phyloP scores from a whole-genome alignment of 2,888 invertebrate genomes.

The Ceratothoa steindachneri region DNA sequence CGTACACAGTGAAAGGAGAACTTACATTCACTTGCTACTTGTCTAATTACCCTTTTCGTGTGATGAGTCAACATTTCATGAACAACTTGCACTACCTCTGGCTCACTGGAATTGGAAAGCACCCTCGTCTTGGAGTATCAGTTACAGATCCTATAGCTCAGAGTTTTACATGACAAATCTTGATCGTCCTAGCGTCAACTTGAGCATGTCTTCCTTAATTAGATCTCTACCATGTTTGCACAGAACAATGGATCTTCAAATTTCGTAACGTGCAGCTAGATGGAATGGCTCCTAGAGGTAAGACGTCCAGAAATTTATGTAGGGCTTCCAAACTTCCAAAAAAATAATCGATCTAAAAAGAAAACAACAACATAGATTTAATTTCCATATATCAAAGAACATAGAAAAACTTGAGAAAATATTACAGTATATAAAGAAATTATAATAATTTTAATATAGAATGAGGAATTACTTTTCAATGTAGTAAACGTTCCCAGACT shows the following conservation, averaged over 20 bases:
- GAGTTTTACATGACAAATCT: neutral
- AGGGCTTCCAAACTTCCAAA: too few species aligned
- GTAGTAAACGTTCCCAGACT: too few species aligned
- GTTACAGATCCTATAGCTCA: neutral
- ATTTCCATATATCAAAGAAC: too few species aligned
- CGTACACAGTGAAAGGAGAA: neutral
- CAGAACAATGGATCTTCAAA: neutral
- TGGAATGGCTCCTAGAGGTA: neutral
- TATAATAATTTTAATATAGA: too few species aligned
- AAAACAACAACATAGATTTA: too few species aligned
- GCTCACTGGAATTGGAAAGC: neutral
- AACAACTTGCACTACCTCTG: neutral
- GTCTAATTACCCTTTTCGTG: neutral
- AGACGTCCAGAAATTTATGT: neutral
- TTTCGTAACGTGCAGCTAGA: neutral
- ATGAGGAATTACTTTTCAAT: too few species aligned
- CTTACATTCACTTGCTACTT: neutral
- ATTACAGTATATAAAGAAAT: too few species aligned
- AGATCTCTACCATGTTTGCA: neutral
- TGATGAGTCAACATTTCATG: neutral
- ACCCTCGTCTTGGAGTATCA: neutral
- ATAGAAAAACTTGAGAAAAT: too few species aligned
- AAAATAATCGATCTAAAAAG: too few species aligned
- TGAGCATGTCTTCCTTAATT: neutral
- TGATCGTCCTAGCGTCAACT: neutral